Evolutionary conservation across 2,113 vertebrate genomes (phyloP).

Genomic region (Lota lota): DNA sequence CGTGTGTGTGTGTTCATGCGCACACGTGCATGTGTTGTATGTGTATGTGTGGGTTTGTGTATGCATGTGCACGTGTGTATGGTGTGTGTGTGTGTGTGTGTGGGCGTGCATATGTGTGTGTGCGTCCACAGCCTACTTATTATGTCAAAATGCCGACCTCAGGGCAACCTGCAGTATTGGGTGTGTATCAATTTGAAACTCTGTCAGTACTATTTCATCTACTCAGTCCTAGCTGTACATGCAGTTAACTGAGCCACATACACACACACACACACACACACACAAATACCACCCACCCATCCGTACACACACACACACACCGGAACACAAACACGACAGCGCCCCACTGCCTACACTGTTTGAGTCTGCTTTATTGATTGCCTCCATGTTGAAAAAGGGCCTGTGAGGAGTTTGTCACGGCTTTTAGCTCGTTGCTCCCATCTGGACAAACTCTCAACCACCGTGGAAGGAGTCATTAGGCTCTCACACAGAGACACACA

Average conservation of each 20-base stretch:
- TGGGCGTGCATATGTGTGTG: too few relatives aligned
- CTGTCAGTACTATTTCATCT: conserved; percentile 59
- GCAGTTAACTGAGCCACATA: too few relatives aligned
- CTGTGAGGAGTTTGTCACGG: conserved; percentile 34
- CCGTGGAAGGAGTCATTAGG: neutral
- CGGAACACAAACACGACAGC: conserved; percentile 16
- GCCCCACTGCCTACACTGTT: conserved; percentile 30
- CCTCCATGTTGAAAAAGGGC: conserved; percentile 36
- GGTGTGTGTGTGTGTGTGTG: too few relatives aligned
- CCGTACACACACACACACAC: conserved; percentile 22
- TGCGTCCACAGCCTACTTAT: too few relatives aligned
- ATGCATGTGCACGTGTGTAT: too few relatives aligned
- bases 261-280: too few relatives aligned
- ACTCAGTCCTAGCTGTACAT: conserved; percentile 36
- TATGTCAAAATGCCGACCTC: too few relatives aligned
- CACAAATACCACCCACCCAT: conserved; percentile 13
- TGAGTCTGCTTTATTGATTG: conserved; percentile 50
- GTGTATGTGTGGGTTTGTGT: too few relatives aligned
- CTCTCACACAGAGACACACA: neutral
- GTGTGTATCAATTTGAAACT: conserved; percentile 34
- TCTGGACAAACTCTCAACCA: conserved; percentile 29
- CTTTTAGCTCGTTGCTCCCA: conserved; percentile 36
- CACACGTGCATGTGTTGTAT: neutral
- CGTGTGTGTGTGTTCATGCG: neutral
- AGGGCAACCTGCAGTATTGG: too few relatives aligned